These are phyloP conservation scores for Poeciliopsis paucimaculata DNA, from an alignment of 2,797 vertebrate species.

Conservation along the genomic window DNA sequence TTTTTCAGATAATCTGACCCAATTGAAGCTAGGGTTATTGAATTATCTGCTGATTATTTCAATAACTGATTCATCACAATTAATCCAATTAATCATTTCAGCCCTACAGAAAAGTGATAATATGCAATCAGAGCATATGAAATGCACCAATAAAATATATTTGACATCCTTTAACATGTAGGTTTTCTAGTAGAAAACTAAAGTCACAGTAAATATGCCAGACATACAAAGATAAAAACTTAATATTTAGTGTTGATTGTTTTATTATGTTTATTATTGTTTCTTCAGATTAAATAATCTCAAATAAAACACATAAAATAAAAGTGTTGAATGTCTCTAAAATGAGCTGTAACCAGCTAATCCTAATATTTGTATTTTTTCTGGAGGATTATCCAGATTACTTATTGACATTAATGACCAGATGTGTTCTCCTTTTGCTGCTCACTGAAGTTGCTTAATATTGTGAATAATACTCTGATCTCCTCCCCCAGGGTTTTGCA, in stretches of 20 bases:
- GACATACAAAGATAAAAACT: not conserved
- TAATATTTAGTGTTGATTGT: not conserved
- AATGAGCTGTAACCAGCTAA: not conserved
- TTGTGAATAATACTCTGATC: constrained; percentile 90
- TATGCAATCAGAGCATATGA: not conserved
- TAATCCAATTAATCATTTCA: not conserved
- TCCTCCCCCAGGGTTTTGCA: constrained; percentile 92
- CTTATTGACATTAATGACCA: constrained; percentile 74
- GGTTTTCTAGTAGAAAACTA: not conserved
- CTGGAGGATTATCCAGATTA: constrained; percentile 41
- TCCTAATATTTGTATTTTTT: constrained; percentile 9
- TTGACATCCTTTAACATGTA: not conserved
- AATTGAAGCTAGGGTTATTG: too few relatives aligned
- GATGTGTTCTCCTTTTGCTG: constrained; percentile 79
- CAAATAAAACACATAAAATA: not conserved
- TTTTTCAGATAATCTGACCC: too few relatives aligned
- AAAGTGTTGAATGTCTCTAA: not conserved
- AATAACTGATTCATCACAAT: too few relatives aligned
- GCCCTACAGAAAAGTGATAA: not conserved
- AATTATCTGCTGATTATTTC: too few relatives aligned
- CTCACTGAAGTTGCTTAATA: constrained; percentile 86
- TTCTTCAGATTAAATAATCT: not conserved
- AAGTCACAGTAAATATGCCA: not conserved
- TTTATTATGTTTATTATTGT: not conserved
- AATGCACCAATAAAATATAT: not conserved